Percentiles rank a stretch among this genome's conserved stretches.
Evolutionary conservation across 1,140 invertebrate species (phyloP).

Genomic region (Trachymyrmex cornetzi): DNA sequence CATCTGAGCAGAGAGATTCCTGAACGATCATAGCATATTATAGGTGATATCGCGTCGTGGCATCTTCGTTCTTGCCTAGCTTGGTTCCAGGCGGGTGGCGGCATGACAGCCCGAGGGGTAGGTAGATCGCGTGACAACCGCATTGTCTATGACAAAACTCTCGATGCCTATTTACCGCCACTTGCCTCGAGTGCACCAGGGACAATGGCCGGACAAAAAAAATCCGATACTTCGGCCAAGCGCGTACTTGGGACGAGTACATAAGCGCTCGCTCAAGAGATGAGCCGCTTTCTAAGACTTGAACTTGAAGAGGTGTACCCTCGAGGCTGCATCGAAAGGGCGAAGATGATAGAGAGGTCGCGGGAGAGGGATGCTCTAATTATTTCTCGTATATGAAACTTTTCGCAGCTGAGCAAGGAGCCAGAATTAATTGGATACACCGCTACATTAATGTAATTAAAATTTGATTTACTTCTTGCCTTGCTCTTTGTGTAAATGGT

Average conservation of each 20-base stretch:
- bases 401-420: constrained; percentile 21
- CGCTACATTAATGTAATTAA: constrained; percentile 47
- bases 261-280: neutral
- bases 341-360: neutral
- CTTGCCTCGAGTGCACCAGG: constrained; percentile 50
- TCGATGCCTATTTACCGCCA: constrained; percentile 41
- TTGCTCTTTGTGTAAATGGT: constrained; percentile 7
- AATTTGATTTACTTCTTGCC: constrained; percentile 47
- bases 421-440: constrained; percentile 49
- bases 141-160: constrained; percentile 68
- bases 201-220: constrained; percentile 71
- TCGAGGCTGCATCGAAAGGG: constrained; percentile 5
- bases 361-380: neutral
- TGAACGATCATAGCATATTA: constrained; percentile 16
- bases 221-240: constrained; percentile 49
- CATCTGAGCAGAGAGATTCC: neutral
- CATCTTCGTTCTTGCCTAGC: neutral
- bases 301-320: constrained; percentile 25
- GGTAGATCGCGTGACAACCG: constrained; percentile 60
- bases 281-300: constrained; percentile 3
- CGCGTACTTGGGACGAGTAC: neutral
- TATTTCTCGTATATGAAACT: constrained; percentile 35
- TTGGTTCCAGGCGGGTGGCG: neutral
- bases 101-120: neutral
- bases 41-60: constrained; percentile 19